Conservation (phyloP, 1,140 invertebrate species). For the Paraescarpia echinospica region DNA sequence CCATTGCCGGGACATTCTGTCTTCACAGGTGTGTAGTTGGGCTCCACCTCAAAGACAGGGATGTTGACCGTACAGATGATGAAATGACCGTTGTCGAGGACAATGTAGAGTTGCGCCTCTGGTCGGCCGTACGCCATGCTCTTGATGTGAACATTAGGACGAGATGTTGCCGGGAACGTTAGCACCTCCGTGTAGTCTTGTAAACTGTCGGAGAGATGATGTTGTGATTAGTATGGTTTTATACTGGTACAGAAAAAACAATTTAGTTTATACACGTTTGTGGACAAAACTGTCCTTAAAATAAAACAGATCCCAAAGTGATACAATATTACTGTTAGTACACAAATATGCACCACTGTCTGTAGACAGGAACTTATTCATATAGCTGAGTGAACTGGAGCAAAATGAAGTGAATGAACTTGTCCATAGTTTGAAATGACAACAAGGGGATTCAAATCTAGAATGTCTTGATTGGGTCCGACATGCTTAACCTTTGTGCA, state of each 20-base stretch:
- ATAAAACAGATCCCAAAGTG: too few species aligned
- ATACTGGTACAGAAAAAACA: background rate
- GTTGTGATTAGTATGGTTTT: background rate
- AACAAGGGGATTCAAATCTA: too few species aligned
- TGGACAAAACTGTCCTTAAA: too few species aligned
- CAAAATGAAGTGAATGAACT: too few species aligned
- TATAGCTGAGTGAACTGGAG: too few species aligned
- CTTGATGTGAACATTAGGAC: slow-evolving; percentile 13
- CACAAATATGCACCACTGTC: too few species aligned
- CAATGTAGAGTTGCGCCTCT: slow-evolving; percentile 17
- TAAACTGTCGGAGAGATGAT: background rate
- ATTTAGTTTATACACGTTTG: too few species aligned
- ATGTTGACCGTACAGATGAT: slow-evolving; percentile 9
- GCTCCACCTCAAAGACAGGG: slow-evolving; percentile 2
- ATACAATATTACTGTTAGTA: too few species aligned
- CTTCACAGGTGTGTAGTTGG: slow-evolving; percentile 13
- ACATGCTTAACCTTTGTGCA: too few species aligned
- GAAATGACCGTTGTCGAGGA: slow-evolving; percentile 19
- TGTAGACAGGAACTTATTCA: too few species aligned
- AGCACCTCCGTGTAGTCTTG: background rate
- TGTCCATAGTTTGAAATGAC: too few species aligned
- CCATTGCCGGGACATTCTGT: slow-evolving; percentile 20
- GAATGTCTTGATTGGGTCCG: too few species aligned
- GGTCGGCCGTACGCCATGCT: slow-evolving; percentile 6
- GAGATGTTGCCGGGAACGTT: slow-evolving; percentile 16